A percentile compares a stretch with the other conserved stretches of the same genome.
Evolutionary conservation across 2,888 invertebrate species (phyloP).

Genomic region (Tribolium freemani): DNA sequence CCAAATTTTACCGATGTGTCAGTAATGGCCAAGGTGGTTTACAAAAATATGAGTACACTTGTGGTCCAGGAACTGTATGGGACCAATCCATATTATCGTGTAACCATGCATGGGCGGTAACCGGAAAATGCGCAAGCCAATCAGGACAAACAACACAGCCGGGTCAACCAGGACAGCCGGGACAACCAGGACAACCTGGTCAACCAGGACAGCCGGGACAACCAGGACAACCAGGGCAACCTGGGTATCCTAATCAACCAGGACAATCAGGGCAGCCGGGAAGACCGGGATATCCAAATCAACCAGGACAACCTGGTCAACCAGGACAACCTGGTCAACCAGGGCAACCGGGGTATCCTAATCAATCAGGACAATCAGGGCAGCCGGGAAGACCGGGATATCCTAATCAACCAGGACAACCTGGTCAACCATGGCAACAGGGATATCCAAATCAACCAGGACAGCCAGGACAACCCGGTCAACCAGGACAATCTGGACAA

Average conservation of each 20-base stretch:
- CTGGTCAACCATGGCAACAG: constrained; percentile 20
- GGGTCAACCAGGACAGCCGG: constrained; percentile 33
- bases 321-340: neutral
- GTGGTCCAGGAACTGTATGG: constrained; percentile 85
- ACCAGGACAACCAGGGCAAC: neutral
- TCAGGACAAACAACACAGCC: constrained; percentile 52
- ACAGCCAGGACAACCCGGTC: constrained; percentile 19
- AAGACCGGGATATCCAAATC: constrained; percentile 25
- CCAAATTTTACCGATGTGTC: constrained; percentile 84
- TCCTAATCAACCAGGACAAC: constrained; percentile 18
- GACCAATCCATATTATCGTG: constrained; percentile 78
- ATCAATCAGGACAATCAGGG: constrained; percentile 5
- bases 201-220: neutral
- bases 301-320: constrained; percentile 23
- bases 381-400: constrained; percentile 18
- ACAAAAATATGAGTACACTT: constrained; percentile 79
- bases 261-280: constrained; percentile 26
- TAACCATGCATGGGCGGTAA: constrained; percentile 78
- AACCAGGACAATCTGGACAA: constrained; percentile 6
- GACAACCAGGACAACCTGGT: constrained; percentile 8
- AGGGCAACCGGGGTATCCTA: constrained; percentile 4
- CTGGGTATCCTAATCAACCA: constrained; percentile 13
- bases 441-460: constrained; percentile 38
- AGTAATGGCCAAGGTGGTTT: constrained; percentile 73
- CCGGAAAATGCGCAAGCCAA: constrained; percentile 51